These are phyloP conservation scores for Pardalotus punctatus DNA, from an alignment of 2,113 vertebrate genomes.

Conservation along the genomic window DNA sequence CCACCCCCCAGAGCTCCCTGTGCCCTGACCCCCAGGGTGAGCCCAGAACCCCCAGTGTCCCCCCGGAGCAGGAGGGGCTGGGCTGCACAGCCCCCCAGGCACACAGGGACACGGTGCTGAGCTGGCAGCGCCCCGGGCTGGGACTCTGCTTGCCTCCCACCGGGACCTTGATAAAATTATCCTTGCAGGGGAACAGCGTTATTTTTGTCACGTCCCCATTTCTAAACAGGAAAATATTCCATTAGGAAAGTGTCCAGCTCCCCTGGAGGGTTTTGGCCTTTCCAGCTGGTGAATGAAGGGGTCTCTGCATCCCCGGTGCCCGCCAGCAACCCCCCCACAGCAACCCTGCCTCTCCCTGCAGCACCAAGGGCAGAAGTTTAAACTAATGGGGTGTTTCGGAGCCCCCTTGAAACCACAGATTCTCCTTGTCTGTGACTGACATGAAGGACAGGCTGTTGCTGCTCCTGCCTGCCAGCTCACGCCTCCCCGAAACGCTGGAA, in stretches of 20 bases:
- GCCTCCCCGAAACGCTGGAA: not conserved
- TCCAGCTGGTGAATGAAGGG: not conserved
- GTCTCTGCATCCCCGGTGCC: not conserved
- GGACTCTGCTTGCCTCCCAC: not conserved
- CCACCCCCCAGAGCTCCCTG: fast-evolving
- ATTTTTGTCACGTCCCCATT: not conserved
- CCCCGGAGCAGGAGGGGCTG: not conserved
- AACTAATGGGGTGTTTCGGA: fast-evolving
- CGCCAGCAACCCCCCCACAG: not conserved
- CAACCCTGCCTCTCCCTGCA: not conserved
- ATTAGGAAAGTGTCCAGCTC: not conserved
- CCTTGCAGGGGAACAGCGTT: not conserved
- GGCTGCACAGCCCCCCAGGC: not conserved
- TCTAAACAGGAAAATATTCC: not conserved
- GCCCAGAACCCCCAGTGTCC: not conserved
- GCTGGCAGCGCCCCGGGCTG: not conserved
- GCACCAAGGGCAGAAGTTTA: fast-evolving
- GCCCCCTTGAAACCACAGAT: fast-evolving
- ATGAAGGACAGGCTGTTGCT: not conserved
- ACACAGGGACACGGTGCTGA: fast-evolving
- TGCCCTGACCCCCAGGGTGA: fast-evolving
- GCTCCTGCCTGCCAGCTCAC: not conserved
- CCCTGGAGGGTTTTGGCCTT: not conserved
- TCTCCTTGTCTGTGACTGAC: not conserved
- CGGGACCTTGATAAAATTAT: not conserved